Evolutionary conservation across 2,797 vertebrate species (phyloP).

Genomic region (Coranthus polyacanthus): DNA sequence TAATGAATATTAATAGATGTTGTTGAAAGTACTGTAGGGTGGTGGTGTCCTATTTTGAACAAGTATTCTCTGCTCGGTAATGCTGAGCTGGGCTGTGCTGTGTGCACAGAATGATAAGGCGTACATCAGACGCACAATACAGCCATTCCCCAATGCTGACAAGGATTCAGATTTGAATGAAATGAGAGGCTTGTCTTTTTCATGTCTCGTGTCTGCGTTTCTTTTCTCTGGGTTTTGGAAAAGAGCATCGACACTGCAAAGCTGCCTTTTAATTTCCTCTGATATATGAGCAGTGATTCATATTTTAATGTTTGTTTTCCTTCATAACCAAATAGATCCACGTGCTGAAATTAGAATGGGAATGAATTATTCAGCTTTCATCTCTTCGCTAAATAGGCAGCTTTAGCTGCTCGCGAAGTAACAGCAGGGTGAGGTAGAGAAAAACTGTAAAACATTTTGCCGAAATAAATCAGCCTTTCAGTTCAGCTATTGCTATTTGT

Average conservation of each 20-base stretch:
- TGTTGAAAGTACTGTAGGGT: not conserved
- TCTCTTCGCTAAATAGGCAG: conserved; percentile 26
- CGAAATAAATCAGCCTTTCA: not conserved
- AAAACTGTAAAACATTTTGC: conserved; percentile 8
- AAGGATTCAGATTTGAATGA: conserved; percentile 26
- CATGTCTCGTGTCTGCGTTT: not conserved
- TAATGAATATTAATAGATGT: conserved; percentile 29
- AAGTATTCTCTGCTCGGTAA: not conserved
- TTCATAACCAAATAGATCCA: conserved; percentile 50
- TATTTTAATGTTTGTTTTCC: conserved; percentile 63
- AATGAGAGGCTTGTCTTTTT: conserved; percentile 18
- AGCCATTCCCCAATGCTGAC: not conserved
- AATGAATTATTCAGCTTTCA: conserved; percentile 70
- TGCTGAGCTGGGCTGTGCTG: not conserved
- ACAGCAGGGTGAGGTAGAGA: conserved; percentile 30
- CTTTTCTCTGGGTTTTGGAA: conserved; percentile 25
- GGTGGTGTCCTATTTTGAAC: conserved; percentile 8
- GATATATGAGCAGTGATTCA: conserved; percentile 46
- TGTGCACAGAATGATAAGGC: conserved; percentile 6
- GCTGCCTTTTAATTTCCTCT: conserved; percentile 46
- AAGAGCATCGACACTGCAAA: conserved; percentile 12
- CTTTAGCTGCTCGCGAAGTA: conserved; percentile 9
- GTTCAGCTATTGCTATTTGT: not conserved
- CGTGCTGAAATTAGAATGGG: conserved; percentile 59
- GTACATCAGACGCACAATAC: not conserved